These are phyloP conservation scores for Agrypnia vestita DNA, from an alignment of 1,140 invertebrate species.

Conservation along the genomic window DNA sequence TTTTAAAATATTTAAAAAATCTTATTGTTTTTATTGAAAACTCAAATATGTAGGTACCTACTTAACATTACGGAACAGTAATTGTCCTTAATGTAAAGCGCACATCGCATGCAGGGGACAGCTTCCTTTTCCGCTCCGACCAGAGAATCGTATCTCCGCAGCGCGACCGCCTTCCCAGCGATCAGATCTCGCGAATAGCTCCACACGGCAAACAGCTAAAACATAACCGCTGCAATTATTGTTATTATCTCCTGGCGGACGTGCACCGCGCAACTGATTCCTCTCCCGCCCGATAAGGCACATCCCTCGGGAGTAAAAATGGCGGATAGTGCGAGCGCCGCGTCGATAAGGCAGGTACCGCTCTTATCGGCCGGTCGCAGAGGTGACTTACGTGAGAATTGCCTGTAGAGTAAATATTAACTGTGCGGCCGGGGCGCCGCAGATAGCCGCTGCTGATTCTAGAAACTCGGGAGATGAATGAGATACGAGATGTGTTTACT, in stretches of 20 bases:
- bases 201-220: conserved; percentile 11
- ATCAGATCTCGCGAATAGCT: conserved; percentile 30
- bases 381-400: conserved; percentile 47
- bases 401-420: conserved; percentile 34
- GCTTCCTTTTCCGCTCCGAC: conserved; percentile 4
- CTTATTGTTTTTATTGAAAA: no score
- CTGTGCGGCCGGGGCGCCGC: neutral
- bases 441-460: conserved; percentile 4
- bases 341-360: conserved; percentile 48
- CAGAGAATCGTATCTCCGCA: conserved; percentile 1
- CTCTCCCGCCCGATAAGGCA: conserved; percentile 12
- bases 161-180: neutral
- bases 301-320: conserved; percentile 32
- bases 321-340: conserved; percentile 16
- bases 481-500: no score
- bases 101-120: conserved; percentile 7
- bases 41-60: no score
- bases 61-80: no score
- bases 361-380: conserved; percentile 37
- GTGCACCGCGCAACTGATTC: conserved; percentile 47
- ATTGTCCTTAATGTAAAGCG: neutral
- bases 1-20: no score
- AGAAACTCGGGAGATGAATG: no score
- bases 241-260: conserved; percentile 32
- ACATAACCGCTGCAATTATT: conserved; percentile 38